These are phyloP conservation scores for Cheilosia vulpina DNA, from an alignment of 2,888 invertebrate species.

Conservation along the genomic window DNA sequence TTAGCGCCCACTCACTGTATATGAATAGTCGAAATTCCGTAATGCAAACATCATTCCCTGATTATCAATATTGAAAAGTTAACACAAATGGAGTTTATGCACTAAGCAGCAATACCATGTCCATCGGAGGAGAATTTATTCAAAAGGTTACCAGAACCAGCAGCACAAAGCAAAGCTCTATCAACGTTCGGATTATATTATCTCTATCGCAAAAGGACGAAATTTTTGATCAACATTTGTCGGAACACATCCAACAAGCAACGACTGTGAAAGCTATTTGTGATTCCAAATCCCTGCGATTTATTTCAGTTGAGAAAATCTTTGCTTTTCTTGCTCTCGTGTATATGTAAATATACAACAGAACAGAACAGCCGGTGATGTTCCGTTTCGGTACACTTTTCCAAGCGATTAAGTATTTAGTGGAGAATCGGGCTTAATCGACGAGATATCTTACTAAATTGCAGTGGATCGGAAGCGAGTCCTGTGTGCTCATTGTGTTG, in stretches of 20 bases:
- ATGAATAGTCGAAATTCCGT: constrained; percentile 50
- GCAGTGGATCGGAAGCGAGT: constrained; percentile 57
- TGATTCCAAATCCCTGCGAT: constrained; percentile 46
- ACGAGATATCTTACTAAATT: constrained; percentile 55
- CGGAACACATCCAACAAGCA: constrained; percentile 3
- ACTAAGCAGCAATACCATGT: not conserved
- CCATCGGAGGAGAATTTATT: constrained; percentile 27
- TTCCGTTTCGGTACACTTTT: constrained; percentile 71
- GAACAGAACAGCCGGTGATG: constrained; percentile 51
- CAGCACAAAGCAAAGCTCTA: constrained; percentile 15
- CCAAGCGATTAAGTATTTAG: constrained; percentile 70
- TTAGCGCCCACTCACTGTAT: constrained; percentile 37
- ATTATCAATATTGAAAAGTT: constrained; percentile 70
- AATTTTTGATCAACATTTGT: constrained; percentile 32
- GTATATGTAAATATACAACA: constrained; percentile 10
- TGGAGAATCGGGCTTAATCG: constrained; percentile 55
- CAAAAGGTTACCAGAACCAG: constrained; percentile 13
- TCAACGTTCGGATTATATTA: constrained; percentile 8
- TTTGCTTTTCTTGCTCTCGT: constrained; percentile 25
- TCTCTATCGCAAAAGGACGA: constrained; percentile 22
- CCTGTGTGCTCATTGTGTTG: constrained; percentile 7
- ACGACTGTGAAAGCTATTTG: constrained; percentile 42
- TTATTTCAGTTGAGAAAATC: constrained; percentile 52
- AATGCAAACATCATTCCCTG: constrained; percentile 61
- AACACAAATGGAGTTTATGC: constrained; percentile 39